A percentile compares a stretch with the other conserved stretches of the same genome.
These are phyloP conservation scores for Sebastes nivosus DNA, from an alignment of 2,797 vertebrate species.

Conservation along the genomic window DNA sequence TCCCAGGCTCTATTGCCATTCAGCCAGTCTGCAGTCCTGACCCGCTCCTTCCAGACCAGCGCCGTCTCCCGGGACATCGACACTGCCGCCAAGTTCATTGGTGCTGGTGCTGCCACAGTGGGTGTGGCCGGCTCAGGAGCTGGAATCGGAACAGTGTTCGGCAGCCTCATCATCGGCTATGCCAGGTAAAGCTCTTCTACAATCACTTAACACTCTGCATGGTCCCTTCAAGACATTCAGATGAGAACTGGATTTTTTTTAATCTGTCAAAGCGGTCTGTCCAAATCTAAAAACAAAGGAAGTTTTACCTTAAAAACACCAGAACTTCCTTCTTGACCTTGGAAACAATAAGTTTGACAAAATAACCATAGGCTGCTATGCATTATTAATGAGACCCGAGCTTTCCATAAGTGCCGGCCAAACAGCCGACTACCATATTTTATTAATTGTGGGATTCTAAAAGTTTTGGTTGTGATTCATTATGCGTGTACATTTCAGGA, in stretches of 20 bases:
- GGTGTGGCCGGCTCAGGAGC: conserved; percentile 96
- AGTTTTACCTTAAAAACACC: not conserved
- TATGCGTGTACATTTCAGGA: too few species aligned
- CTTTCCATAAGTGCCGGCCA: too few species aligned
- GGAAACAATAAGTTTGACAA: not conserved
- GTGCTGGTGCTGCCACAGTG: conserved; percentile 95
- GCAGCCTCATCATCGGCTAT: conserved; percentile 96
- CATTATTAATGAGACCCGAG: too few species aligned
- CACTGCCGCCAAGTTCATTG: conserved; percentile 96
- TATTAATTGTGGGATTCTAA: too few species aligned
- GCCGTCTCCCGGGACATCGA: conserved; percentile 88
- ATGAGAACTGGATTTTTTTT: too few species aligned
- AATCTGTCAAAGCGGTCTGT: too few species aligned
- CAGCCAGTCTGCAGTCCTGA: conserved; percentile 65
- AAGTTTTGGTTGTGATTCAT: too few species aligned
- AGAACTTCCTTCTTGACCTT: not conserved
- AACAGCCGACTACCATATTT: too few species aligned
- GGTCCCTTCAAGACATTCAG: too few species aligned
- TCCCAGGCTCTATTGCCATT: conserved; percentile 73
- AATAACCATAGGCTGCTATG: too few species aligned
- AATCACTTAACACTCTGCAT: too few species aligned
- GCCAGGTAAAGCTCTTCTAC: conserved; percentile 84
- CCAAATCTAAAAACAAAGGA: too few species aligned
- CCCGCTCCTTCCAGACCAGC: conserved; percentile 87
- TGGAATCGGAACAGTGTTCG: conserved; percentile 95